These are phyloP conservation scores for Henricia sp. DNA, from an alignment of 53 echinoderm and acorn worm genomes.

Conservation along the genomic window DNA sequence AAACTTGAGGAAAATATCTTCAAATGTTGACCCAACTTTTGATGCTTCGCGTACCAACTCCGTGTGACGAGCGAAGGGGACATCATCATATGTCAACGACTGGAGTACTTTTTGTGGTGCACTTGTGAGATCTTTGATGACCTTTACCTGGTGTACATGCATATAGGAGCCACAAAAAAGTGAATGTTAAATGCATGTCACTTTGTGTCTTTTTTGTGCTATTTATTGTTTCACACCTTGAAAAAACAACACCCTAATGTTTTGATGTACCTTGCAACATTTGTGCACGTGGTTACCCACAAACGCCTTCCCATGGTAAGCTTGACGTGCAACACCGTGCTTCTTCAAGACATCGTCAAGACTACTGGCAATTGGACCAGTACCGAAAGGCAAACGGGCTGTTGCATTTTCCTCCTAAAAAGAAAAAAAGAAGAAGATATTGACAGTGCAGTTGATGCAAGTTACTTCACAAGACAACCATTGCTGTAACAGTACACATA, in stretches of 20 bases:
- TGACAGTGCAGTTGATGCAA: neutral
- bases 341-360: neutral
- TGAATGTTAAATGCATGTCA: neutral
- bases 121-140: neutral
- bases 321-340: conserved; percentile 17
- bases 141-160: neutral
- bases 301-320: conserved; percentile 42
- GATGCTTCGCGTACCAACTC: neutral
- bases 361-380: conserved; percentile 19
- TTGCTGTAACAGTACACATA: neutral
- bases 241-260: no score
- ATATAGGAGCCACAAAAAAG: neutral
- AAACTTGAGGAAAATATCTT: neutral
- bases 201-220: neutral
- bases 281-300: conserved; percentile 45
- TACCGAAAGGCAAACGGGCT: neutral
- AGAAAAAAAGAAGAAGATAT: neutral
- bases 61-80: neutral
- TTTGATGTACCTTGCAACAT: conserved; percentile 68
- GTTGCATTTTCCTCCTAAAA: neutral
- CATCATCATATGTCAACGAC: neutral
- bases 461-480: neutral
- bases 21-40: neutral
- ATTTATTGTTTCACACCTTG: neutral
- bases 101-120: neutral